phyloP scores from a whole-genome alignment of 2,113 vertebrate species.

The Galeopterus variegatus region DNA sequence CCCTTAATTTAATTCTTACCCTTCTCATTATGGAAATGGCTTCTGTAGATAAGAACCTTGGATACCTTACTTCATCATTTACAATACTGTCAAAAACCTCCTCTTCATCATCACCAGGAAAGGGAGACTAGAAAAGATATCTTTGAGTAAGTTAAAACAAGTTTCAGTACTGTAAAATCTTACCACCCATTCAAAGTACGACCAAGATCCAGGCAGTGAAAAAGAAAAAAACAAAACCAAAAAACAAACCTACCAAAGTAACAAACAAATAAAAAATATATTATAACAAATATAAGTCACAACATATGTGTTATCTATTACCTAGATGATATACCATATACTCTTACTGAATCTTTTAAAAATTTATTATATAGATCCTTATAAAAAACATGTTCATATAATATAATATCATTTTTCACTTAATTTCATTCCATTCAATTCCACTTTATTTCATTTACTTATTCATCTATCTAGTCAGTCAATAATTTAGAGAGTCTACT shows the following conservation, averaged over 20 bases:
- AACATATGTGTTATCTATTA: background rate
- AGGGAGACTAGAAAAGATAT: constrained; percentile 94
- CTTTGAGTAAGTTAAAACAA: constrained; percentile 52
- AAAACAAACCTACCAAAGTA: background rate
- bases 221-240: constrained; percentile 13
- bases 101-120: constrained; percentile 99
- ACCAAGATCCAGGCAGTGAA: background rate
- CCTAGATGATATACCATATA: background rate
- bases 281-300: background rate
- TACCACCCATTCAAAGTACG: background rate
- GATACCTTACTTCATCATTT: constrained; percentile 99
- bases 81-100: constrained; percentile 99
- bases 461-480: background rate
- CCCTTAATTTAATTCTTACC: constrained; percentile 88
- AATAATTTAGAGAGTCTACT: constrained; percentile 8
- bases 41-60: constrained; percentile 98
- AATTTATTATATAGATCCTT: background rate
- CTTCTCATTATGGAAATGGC: constrained; percentile 99
- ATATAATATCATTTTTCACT: background rate
- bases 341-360: background rate
- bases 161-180: constrained; percentile 7
- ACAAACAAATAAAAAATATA: background rate
- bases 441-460: constrained; percentile 26
- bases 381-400: background rate
- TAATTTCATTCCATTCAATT: background rate